phyloP scores from a whole-genome alignment of 2,888 invertebrate species.

The Drosophila ochracea region DNA sequence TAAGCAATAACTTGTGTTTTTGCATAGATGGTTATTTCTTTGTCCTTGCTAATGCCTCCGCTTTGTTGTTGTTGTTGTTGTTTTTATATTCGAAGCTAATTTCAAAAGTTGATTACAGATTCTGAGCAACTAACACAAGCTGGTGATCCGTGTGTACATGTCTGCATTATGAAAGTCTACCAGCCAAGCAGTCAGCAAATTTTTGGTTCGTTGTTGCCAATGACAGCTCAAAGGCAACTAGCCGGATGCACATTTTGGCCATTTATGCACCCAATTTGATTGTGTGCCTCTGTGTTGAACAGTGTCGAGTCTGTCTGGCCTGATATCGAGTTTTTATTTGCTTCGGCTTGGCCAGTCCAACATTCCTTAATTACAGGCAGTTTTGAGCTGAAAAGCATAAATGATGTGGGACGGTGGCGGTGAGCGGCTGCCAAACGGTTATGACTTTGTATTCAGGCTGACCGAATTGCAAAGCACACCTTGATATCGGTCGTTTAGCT shows the following conservation, averaged over 20 bases:
- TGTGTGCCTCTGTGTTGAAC: constrained; percentile 23
- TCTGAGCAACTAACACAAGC: constrained; percentile 17
- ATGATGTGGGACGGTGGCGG: constrained; percentile 54
- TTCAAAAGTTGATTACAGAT: constrained; percentile 25
- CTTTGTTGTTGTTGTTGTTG: not conserved
- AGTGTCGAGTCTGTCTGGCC: constrained; percentile 19
- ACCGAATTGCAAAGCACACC: constrained; percentile 67
- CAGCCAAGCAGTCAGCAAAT: constrained; percentile 54
- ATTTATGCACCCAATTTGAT: constrained; percentile 48
- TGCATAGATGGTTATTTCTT: not conserved
- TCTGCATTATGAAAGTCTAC: constrained; percentile 31
- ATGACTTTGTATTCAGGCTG: constrained; percentile 70
- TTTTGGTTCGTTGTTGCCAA: constrained; percentile 62
- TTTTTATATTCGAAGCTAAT: constrained; percentile 11
- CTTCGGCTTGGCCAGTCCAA: constrained; percentile 49
- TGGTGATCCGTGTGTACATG: constrained; percentile 1
- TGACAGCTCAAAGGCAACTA: constrained; percentile 73
- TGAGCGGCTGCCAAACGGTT: constrained; percentile 59
- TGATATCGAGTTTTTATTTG: constrained; percentile 74
- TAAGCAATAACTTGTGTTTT: constrained; percentile 8
- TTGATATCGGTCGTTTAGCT: constrained; percentile 33
- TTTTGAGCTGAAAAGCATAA: constrained; percentile 80
- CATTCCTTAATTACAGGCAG: constrained; percentile 80
- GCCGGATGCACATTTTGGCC: constrained; percentile 48
- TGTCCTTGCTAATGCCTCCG: not conserved